Evolutionary conservation across 2,797 vertebrate genomes (phyloP), one percentile per base, ranked within the genome.

Genomic region (Oreortyx pictus): DNA sequence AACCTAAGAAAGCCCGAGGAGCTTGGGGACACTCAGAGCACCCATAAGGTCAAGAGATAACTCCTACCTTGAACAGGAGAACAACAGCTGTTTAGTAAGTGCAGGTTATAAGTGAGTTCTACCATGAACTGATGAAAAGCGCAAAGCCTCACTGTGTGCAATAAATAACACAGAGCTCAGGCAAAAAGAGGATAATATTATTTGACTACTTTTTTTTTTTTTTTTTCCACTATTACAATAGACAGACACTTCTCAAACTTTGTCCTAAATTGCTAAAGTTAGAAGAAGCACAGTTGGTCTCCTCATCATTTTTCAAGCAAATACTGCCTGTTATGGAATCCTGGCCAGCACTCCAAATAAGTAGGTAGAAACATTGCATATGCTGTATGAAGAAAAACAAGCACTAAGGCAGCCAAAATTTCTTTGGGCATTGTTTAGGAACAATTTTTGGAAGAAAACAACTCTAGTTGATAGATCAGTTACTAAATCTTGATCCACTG

Each of bases 1-100:
- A 87, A 93, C 91, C 85, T 4, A 1, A 25, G 52, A 84, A 85
- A 75, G 31, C 76, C 31, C 17, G 20, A 70, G 24, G 54, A 93
- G 57, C 60, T 37, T 50, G 1, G 76, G 39, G 59, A 66, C 43
- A 33, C 70, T 79, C 6, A n/a, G 54, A 94, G 81, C 65, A 80
- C 49, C 75, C 64, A 4, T 15, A 24, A 24, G 65, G 37, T 24
- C 31, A 68, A 85, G 64, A 39, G 49, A 7, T 2, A 49, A 74
- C 31, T 59, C n/a, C 24, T 16, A 5, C 65, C 61, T 81, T 57
- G 71, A 74, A 57, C 7, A 31, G 27, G 29, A 66, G 14, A 49
- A 31, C 13, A 72, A 66, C 5, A n/a, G 8, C 37, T 81, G n/a
- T 43, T 77, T 43, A n/a, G 7, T 12, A 82, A 85, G 25, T 5